Evolutionary conservation across 2,797 vertebrate species (phyloP).

Genomic region (Siniperca undulata): DNA sequence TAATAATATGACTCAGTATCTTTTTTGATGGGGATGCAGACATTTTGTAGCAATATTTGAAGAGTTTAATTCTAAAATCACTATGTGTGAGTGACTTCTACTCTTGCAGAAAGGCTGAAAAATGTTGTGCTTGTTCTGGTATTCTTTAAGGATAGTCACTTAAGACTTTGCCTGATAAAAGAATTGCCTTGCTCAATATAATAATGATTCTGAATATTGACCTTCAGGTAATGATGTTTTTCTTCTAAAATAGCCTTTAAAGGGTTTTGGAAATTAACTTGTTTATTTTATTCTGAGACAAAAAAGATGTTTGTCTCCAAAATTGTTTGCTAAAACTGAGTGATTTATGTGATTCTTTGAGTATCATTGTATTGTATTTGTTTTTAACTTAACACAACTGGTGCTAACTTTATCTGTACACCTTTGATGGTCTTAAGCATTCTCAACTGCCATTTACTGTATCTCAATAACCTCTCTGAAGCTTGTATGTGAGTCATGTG

Average conservation of each 20-base stretch:
- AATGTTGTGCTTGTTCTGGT: background rate
- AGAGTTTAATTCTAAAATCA: constrained; percentile 16
- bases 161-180: constrained; percentile 16
- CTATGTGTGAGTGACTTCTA: constrained; percentile 14
- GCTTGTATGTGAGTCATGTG: constrained; percentile 46
- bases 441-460: constrained; percentile 56
- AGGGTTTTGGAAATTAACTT: constrained; percentile 36
- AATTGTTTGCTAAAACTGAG: constrained; percentile 33
- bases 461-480: constrained; percentile 42
- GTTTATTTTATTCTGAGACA: constrained; percentile 29
- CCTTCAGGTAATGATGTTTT: constrained; percentile 25
- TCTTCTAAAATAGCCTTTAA: constrained; percentile 28
- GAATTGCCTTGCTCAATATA: background rate
- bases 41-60: constrained; percentile 65
- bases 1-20: constrained; percentile 11
- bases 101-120: constrained; percentile 12
- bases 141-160: constrained; percentile 8
- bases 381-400: constrained; percentile 71
- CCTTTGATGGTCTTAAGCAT: constrained; percentile 58
- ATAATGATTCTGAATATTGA: constrained; percentile 31
- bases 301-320: constrained; percentile 14
- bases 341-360: constrained; percentile 39
- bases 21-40: constrained; percentile 17
- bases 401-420: constrained; percentile 76
- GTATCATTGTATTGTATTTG: constrained; percentile 46